These are phyloP conservation scores for Echiichthys vipera DNA, from an alignment of 2,797 vertebrate species.

Conservation along the genomic window DNA sequence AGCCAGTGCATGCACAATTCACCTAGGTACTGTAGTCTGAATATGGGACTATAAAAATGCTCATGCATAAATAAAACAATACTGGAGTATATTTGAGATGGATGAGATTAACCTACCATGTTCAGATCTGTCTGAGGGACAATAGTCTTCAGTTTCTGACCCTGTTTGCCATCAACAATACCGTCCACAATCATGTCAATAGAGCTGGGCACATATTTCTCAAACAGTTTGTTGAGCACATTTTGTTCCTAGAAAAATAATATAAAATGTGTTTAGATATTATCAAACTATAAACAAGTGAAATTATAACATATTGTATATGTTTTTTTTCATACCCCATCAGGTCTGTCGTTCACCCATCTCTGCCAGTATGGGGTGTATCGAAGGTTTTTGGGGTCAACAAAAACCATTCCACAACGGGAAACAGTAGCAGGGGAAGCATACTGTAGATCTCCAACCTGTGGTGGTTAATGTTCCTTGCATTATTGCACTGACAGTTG, in stretches of 20 bases:
- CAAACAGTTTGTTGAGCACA: constrained; percentile 87
- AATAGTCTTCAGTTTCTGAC: constrained; percentile 89
- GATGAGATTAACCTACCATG: constrained; percentile 86
- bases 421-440: constrained; percentile 98
- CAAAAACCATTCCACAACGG: constrained; percentile 97
- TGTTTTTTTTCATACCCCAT: constrained; percentile 78
- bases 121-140: constrained; percentile 96
- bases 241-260: constrained; percentile 78
- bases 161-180: constrained; percentile 88
- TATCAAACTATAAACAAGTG: not conserved
- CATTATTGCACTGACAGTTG: not conserved
- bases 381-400: constrained; percentile 96
- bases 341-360: constrained; percentile 87
- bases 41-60: not conserved
- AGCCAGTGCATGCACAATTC: constrained; percentile 6
- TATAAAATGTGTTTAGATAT: constrained; percentile 3
- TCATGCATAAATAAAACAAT: constrained; percentile 3
- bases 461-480: constrained; percentile 18
- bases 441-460: constrained; percentile 97
- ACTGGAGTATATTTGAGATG: not conserved
- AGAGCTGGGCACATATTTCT: constrained; percentile 92
- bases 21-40: not conserved
- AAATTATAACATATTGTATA: not conserved
- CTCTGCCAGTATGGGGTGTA: constrained; percentile 94
- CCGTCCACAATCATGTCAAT: constrained; percentile 93